A percentile compares a stretch with the other conserved stretches of the same genome.
These are phyloP conservation scores for Homarus gammarus DNA, from an alignment of 2,888 invertebrate genomes.

Conservation along the genomic window DNA sequence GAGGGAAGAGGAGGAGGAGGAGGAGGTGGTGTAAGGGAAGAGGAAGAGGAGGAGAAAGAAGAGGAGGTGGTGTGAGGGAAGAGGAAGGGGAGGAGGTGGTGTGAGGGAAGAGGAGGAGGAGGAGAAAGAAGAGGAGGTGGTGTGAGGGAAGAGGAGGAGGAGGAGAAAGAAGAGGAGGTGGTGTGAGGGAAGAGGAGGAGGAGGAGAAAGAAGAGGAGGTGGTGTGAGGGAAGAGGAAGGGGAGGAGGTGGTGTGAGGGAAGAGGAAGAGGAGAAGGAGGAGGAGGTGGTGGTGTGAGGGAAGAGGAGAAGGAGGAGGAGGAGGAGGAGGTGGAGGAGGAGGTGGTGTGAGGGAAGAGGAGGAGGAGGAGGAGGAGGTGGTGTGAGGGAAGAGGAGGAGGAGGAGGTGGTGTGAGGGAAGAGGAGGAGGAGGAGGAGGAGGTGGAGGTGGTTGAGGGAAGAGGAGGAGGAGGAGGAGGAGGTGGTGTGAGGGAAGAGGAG, in stretches of 20 bases:
- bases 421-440: neutral
- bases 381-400: no score
- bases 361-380: no score
- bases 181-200: neutral
- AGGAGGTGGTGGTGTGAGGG: neutral
- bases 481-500: neutral
- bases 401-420: neutral
- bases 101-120: no score
- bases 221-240: no score
- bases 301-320: neutral
- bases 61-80: no score
- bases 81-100: no score
- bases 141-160: no score
- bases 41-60: no score
- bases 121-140: no score
- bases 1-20: no score
- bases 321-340: neutral
- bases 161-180: no score
- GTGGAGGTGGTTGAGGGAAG: neutral
- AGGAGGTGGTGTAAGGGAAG: no score
- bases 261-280: neutral
- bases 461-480: neutral
- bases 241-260: neutral
- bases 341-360: neutral
- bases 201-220: neutral